A percentile compares a stretch with the other conserved stretches of the same genome.
Conservation (phyloP, 1,140 invertebrate species). For the Epicauta chinensis region DNA sequence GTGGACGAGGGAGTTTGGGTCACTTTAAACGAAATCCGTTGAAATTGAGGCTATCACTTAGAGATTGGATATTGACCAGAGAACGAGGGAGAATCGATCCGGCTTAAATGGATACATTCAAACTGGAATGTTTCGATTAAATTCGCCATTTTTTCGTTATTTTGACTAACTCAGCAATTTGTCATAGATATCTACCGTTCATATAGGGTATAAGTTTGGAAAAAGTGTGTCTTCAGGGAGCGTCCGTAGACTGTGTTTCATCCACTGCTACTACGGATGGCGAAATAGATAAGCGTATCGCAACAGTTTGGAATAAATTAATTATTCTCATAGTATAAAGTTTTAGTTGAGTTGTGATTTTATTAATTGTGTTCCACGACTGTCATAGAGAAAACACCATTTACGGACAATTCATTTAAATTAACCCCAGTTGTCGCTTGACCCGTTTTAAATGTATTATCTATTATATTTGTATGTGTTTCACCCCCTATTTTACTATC, state of each 20-base stretch:
- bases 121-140: slow-evolving; percentile 8
- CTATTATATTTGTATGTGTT: not conserved
- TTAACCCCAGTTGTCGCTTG: slow-evolving; percentile 5
- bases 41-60: slow-evolving; percentile 33
- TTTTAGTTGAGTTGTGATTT: no score
- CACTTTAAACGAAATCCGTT: slow-evolving; percentile 28
- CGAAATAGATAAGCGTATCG: no score
- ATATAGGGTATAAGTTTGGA: no score
- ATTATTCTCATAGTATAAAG: no score
- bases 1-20: slow-evolving; percentile 21
- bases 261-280: no score
- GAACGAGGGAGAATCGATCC: slow-evolving; percentile 21
- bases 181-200: not conserved
- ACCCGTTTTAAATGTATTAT: slow-evolving; percentile 9
- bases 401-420: slow-evolving; percentile 11
- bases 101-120: slow-evolving; percentile 20
- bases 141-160: slow-evolving; percentile 8
- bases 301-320: no score
- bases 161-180: not conserved
- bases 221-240: no score
- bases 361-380: no score
- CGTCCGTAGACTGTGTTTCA: no score
- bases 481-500: slow-evolving; percentile 1
- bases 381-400: no score
- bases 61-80: slow-evolving; percentile 34